Evolutionary conservation across 35 echinoderm and acorn worm genomes (phyloP).

Genomic region (Diadema setosum): DNA sequence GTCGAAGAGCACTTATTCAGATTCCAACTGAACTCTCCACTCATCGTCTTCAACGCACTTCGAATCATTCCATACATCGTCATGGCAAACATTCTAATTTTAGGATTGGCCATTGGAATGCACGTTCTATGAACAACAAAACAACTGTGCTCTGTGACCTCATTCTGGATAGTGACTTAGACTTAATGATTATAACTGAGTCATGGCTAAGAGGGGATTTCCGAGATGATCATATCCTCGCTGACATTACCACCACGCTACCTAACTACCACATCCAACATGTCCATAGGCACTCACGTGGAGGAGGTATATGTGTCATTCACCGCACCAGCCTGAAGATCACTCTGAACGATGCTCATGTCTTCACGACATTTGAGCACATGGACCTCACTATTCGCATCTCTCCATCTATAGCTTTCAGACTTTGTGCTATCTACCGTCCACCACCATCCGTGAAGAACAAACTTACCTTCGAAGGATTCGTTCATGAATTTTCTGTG

Average conservation of each 20-base stretch:
- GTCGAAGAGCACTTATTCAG: no score
- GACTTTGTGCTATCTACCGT: neutral
- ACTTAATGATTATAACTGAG: neutral
- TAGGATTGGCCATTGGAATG: neutral
- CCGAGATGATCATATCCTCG: no score
- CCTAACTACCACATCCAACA: no score
- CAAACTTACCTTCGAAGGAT: neutral
- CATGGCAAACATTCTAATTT: no score
- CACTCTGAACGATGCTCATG: no score
- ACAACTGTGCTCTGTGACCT: neutral
- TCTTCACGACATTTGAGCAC: neutral
- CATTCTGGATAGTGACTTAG: neutral
- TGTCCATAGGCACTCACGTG: no score
- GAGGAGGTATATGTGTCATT: no score
- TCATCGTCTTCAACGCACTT: no score
- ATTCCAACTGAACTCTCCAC: no score
- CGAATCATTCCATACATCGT: no score
- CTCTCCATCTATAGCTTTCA: neutral
- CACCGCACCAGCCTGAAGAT: no score
- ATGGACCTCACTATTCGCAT: neutral
- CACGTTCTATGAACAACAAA: neutral
- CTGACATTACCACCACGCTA: no score
- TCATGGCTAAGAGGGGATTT: neutral
- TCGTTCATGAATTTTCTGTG: neutral
- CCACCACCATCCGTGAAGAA: neutral